Conservation (phyloP, 2,797 vertebrate species). For the Sciurus vulgaris region DNA sequence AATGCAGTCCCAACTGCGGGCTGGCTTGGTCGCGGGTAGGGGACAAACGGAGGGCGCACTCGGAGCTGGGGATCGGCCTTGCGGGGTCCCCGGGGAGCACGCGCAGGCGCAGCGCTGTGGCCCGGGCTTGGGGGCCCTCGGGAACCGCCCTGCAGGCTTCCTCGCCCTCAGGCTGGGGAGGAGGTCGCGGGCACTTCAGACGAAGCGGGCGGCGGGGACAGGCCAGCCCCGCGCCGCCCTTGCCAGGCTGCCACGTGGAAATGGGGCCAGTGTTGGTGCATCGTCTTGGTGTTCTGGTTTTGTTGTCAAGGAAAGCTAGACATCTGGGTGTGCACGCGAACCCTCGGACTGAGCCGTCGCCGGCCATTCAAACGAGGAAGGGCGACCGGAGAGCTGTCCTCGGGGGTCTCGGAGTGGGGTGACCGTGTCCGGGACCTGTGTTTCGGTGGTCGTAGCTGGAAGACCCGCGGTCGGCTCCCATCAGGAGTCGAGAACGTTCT, state of each 20-base stretch:
- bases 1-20: neutral
- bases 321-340: neutral
- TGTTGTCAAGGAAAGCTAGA: neutral
- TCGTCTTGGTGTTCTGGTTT: neutral
- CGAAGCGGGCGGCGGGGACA: accelerated
- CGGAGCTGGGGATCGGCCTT: too few relatives aligned
- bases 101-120: neutral
- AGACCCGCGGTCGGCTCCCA: neutral
- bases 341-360: neutral
- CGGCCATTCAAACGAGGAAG: neutral
- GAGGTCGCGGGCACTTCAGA: neutral
- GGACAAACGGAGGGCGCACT: neutral
- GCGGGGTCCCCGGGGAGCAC: neutral
- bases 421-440: neutral
- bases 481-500: slow-evolving; percentile 51
- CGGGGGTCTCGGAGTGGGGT: neutral
- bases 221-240: neutral
- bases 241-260: neutral
- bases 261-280: accelerated
- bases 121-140: too few relatives aligned
- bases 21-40: neutral
- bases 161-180: too few relatives aligned
- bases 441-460: neutral
- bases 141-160: neutral
- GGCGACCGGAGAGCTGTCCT: neutral